Evolutionary conservation across 2,888 invertebrate genomes (phyloP).

Genomic region (Incurvaria masculella): DNA sequence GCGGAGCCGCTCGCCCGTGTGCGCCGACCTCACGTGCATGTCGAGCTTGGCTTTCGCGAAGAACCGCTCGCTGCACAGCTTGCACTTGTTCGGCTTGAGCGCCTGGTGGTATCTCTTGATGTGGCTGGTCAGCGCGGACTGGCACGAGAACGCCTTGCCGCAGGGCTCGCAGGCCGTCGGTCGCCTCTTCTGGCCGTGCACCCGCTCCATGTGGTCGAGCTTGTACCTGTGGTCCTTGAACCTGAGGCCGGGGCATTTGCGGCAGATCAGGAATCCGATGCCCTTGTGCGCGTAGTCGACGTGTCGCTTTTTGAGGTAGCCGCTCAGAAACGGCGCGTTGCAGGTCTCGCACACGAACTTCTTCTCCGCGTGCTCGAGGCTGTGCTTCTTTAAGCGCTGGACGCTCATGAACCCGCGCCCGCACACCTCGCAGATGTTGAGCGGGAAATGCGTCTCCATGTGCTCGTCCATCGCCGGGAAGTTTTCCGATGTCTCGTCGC

Average conservation of each 20-base stretch:
- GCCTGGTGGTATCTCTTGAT: background rate
- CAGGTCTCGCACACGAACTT: slow-evolving; percentile 48
- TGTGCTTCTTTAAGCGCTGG: background rate
- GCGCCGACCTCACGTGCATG: background rate
- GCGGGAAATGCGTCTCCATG: slow-evolving; percentile 3
- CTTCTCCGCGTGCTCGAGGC: slow-evolving; percentile 34
- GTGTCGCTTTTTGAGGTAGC: slow-evolving; percentile 35
- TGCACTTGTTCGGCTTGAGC: background rate
- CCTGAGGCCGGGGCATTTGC: background rate
- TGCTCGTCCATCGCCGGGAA: slow-evolving; percentile 1
- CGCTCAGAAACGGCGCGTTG: slow-evolving; percentile 36
- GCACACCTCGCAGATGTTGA: slow-evolving; percentile 3
- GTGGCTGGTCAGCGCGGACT: background rate
- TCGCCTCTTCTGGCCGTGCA: background rate
- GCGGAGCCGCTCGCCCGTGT: background rate
- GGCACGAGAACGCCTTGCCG: background rate
- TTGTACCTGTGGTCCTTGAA: background rate
- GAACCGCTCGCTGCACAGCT: background rate
- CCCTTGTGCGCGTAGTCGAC: slow-evolving; percentile 26
- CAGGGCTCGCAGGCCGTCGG: background rate
- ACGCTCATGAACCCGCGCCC: background rate
- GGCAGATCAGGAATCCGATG: background rate
- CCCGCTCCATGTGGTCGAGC: background rate
- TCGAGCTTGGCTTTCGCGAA: background rate
- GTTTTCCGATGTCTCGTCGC: background rate